phyloP scores from a whole-genome alignment of 2,888 invertebrate species.

The Ischnus inquisitorius region DNA sequence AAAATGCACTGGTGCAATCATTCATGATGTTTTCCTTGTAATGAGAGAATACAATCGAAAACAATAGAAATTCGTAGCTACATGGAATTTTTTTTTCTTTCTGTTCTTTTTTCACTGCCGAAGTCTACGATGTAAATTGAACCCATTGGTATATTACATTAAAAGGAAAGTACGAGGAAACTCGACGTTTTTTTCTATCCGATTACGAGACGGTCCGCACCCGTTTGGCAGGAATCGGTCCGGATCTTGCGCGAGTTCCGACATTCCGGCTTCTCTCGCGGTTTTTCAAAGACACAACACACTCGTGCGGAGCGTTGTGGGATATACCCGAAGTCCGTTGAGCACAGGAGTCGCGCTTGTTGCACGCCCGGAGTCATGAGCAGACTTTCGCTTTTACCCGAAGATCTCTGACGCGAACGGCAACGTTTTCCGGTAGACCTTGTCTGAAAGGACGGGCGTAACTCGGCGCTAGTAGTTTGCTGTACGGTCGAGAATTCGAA shows the following conservation, averaged over 20 bases:
- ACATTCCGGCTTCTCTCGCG: conserved; percentile 45
- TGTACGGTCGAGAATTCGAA: conserved; percentile 20
- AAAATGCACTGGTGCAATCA: not conserved
- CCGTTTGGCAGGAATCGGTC: conserved; percentile 20
- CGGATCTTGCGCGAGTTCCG: conserved; percentile 40
- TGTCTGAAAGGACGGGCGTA: conserved; percentile 30
- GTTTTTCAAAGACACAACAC: conserved; percentile 8
- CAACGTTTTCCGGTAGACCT: conserved; percentile 63
- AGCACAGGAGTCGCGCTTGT: not conserved
- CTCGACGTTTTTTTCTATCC: conserved; percentile 1
- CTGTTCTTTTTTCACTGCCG: not conserved
- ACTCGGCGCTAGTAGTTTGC: not conserved
- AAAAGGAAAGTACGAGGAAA: conserved; percentile 18
- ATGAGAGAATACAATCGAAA: not conserved
- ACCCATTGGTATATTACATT: not conserved
- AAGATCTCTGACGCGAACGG: conserved; percentile 49
- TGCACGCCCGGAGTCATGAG: conserved; percentile 26
- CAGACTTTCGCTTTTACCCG: conserved; percentile 76
- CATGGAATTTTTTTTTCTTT: not conserved
- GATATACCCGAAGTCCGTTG: not conserved
- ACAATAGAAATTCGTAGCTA: not conserved
- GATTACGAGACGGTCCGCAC: conserved; percentile 49
- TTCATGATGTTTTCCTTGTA: not conserved
- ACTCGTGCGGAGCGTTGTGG: not conserved
- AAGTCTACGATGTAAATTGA: not conserved